Conservation (phyloP, 2,888 invertebrate genomes). For the Limnephilus rhombicus region DNA sequence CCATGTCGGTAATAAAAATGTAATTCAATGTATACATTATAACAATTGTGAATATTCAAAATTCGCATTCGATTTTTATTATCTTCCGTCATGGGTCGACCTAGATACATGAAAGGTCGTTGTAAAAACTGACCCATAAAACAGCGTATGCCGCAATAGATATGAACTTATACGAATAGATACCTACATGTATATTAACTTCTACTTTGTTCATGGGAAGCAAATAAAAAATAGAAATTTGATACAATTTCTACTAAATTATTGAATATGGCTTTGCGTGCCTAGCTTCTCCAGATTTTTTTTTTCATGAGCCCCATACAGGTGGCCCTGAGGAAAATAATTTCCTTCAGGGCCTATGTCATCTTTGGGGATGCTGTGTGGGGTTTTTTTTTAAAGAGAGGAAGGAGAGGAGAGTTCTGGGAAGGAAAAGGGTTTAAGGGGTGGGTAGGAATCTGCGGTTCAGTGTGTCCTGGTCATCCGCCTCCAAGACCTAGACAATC, state of each 20-base stretch:
- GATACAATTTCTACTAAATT: not conserved
- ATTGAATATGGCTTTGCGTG: not conserved
- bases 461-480: no score
- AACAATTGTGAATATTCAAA: not conserved
- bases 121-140: not conserved
- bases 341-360: no score
- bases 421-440: no score
- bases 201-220: not conserved
- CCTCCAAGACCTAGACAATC: no score
- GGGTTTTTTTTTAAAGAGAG: no score
- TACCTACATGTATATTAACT: not conserved
- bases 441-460: no score
- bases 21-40: not conserved
- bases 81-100: slow-evolving; percentile 23
- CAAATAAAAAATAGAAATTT: not conserved
- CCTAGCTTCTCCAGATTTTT: not conserved
- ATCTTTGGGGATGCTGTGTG: no score
- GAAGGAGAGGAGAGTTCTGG: no score
- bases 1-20: not conserved
- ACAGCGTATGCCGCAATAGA: not conserved
- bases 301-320: no score
- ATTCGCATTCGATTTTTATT: slow-evolving; percentile 28
- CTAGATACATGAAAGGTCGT: slow-evolving; percentile 23
- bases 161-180: not conserved
- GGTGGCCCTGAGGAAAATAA: no score